Percentiles rank a stretch among this genome's conserved stretches.
Evolutionary conservation across 2,797 vertebrate species (phyloP).

Genomic region (Tolypeutes matacus): DNA sequence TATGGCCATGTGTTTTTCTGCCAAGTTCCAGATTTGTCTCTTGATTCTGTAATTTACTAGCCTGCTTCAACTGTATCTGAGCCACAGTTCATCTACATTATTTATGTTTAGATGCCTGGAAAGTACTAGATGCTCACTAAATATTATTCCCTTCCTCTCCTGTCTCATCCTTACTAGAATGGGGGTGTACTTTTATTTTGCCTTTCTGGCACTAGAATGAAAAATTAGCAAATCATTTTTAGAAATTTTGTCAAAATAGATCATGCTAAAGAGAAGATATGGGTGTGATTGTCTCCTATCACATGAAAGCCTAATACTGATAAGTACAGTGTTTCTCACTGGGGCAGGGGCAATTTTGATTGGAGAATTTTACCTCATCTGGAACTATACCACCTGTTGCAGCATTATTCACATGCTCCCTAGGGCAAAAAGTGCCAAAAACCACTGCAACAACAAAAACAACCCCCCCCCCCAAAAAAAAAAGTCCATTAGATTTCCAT

Average conservation of each 20-base stretch:
- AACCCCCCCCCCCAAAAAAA: neutral
- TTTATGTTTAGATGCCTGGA: neutral
- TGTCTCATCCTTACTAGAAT: neutral
- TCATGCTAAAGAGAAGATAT: neutral
- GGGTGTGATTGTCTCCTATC: neutral
- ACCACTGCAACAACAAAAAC: neutral
- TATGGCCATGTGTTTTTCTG: too few species aligned
- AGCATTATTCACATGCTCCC: neutral
- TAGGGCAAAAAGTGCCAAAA: neutral
- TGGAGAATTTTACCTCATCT: neutral
- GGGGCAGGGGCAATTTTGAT: fast-evolving
- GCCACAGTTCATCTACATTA: neutral
- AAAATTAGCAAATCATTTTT: neutral
- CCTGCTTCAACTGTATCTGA: neutral
- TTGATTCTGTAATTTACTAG: neutral
- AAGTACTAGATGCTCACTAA: neutral
- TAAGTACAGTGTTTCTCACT: neutral
- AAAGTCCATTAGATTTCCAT: neutral
- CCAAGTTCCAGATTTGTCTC: too few species aligned
- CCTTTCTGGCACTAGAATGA: neutral
- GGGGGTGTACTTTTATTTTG: neutral
- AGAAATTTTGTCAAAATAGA: constrained; percentile 14
- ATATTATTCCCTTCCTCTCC: too few species aligned
- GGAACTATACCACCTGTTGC: neutral
- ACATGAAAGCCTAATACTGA: neutral